Evolutionary conservation across 2,888 invertebrate species (phyloP), one percentile per base, ranked within the genome.

Genomic region (Xestobium rufovillosum): DNA sequence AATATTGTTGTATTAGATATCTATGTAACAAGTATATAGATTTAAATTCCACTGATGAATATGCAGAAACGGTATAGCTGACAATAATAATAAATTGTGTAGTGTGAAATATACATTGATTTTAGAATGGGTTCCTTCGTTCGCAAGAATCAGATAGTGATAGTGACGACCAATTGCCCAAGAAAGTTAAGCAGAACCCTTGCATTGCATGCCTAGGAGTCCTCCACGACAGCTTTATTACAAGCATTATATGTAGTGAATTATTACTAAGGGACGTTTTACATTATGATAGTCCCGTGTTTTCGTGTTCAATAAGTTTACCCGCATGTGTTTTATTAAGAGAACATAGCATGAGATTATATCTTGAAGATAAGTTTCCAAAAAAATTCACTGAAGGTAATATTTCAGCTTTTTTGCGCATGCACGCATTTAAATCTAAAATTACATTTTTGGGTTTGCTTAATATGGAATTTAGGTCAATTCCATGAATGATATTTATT

Each of bases 1-100:
- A 73, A 34, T 65, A 72, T 8, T 86, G 86, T 51, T 75, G 77
- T 45, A 60, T 83, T 36, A 71, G 86, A n/a, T 82, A 76, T 56
- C 54, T 79, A 15, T 79, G 79, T 30, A 66, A 75, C 3, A 73
- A 70, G 48, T 70, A 67, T 38, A 69, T 75, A 1, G 65, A 65
- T 26, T 69, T 71, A 32, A 82, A 75, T 38, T 65, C 78, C 50
- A 56, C 70, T 11, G 59, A 67, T 13, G 57, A 66, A 42, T 69
- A 62, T 36, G 62, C 73, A 10, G 45, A 59, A 46, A 67, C 70
- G 61, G 79, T 79, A 65, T 55, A 65, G 10, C 14, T 36, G 17
- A 33, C 35, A 34, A 37, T 41, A 14, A 14, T 25, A 28, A 23
- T 34, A 26, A 3, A 31, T 34, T 14, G 41, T 31, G 2, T 12